A percentile compares a stretch with the other conserved stretches of the same genome.
These are phyloP conservation scores for Calidris pygmaea DNA, from an alignment of 2,113 vertebrate genomes.

Conservation along the genomic window DNA sequence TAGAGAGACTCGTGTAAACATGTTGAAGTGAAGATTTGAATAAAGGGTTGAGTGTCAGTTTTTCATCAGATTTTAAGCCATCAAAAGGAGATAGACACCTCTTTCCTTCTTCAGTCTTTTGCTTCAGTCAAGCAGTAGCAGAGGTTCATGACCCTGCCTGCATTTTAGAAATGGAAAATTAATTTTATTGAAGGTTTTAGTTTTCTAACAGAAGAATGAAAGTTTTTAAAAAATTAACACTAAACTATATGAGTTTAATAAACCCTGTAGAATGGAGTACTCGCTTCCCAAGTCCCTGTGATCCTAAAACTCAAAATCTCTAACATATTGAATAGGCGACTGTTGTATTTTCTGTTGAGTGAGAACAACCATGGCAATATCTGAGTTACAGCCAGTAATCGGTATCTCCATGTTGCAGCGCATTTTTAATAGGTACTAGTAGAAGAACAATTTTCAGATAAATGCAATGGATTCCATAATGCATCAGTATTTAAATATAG, in stretches of 20 bases:
- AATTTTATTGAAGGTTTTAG: background rate
- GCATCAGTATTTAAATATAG: background rate
- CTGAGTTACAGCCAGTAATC: background rate
- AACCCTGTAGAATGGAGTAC: background rate
- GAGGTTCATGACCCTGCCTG: background rate
- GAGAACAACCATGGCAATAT: background rate
- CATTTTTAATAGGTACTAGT: background rate
- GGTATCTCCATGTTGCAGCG: background rate
- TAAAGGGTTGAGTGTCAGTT: background rate
- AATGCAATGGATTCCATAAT: background rate
- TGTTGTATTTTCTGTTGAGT: background rate
- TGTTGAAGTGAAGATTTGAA: background rate
- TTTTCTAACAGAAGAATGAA: background rate
- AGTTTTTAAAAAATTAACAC: background rate
- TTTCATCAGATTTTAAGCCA: background rate
- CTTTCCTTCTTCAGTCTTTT: background rate
- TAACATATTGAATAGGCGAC: background rate
- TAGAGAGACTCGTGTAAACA: background rate
- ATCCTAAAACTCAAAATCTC: background rate
- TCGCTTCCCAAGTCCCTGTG: background rate
- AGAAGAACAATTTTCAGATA: background rate
- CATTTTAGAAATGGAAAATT: background rate
- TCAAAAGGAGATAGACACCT: background rate
- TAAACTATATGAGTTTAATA: background rate
- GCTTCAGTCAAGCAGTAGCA: background rate